phyloP scores from a whole-genome alignment of 2,113 vertebrate species.

The Ceratotherium simum region DNA sequence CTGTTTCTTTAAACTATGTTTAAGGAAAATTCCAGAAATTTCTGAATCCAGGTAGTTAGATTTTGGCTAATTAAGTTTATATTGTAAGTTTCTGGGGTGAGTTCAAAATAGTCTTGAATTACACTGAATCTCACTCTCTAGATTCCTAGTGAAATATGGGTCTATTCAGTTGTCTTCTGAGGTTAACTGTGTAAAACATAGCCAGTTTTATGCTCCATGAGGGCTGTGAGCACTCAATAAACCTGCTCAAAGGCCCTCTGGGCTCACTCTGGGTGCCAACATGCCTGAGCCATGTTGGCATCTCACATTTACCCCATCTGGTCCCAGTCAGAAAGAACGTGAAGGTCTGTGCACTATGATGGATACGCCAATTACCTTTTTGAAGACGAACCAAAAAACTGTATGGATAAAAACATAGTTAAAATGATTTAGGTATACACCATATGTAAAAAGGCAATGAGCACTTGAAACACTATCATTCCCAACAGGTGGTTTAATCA shows the following conservation, averaged over 20 bases:
- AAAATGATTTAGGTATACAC: neutral
- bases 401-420: neutral
- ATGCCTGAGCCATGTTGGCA: accelerated
- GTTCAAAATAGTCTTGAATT: constrained; percentile 39
- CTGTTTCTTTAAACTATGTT: neutral
- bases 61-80: neutral
- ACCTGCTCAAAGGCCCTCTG: neutral
- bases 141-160: neutral
- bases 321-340: neutral
- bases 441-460: neutral
- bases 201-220: neutral
- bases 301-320: neutral
- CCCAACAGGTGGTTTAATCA: neutral
- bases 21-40: constrained; percentile 36
- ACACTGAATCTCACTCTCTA: neutral
- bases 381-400: neutral
- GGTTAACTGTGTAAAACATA: neutral
- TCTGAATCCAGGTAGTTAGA: neutral
- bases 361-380: neutral
- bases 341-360: neutral
- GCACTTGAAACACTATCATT: neutral
- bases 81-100: neutral
- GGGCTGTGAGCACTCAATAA: neutral
- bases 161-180: neutral
- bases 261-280: neutral